Evolutionary conservation across 2,797 vertebrate genomes (phyloP).

Genomic region (Momotus momota): DNA sequence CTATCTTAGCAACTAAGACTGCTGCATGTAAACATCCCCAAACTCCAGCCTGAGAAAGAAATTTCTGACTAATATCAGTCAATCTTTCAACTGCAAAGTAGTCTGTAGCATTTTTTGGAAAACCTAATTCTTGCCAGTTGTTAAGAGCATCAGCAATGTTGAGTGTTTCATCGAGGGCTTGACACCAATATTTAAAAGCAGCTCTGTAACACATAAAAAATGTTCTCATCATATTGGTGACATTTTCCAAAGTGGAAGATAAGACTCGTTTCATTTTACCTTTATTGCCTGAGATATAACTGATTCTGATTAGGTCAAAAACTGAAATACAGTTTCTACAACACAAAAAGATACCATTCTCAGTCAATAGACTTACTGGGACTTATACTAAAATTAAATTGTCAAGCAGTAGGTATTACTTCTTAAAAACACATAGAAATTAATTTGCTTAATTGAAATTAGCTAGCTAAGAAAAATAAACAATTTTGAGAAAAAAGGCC

Average conservation of each 20-base stretch:
- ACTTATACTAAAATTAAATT: background rate
- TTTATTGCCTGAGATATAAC: background rate
- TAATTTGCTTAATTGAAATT: background rate
- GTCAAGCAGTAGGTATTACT: background rate
- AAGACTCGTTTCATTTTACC: constrained; percentile 4
- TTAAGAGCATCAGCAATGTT: constrained; percentile 80
- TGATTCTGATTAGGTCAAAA: constrained; percentile 3
- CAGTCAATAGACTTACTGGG: background rate
- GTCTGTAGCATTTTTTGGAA: constrained; percentile 26
- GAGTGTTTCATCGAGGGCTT: constrained; percentile 89
- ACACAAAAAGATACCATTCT: background rate
- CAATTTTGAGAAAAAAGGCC: background rate
- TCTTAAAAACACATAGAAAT: background rate
- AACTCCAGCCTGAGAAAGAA: constrained; percentile 86
- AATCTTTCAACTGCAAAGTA: constrained; percentile 14
- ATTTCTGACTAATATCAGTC: constrained; percentile 80
- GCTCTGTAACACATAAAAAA: constrained; percentile 80
- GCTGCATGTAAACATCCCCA: constrained; percentile 95
- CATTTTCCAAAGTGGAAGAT: constrained; percentile 44
- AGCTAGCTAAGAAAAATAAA: background rate
- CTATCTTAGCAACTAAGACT: constrained; percentile 90
- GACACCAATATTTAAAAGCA: constrained; percentile 89
- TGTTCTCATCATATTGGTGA: background rate
- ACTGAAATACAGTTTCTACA: constrained; percentile 1
- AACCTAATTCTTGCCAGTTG: constrained; percentile 86